Base-by-base conservation (phyloP, 2,888 invertebrate genomes). In the Epistrophe eligans region DNA sequence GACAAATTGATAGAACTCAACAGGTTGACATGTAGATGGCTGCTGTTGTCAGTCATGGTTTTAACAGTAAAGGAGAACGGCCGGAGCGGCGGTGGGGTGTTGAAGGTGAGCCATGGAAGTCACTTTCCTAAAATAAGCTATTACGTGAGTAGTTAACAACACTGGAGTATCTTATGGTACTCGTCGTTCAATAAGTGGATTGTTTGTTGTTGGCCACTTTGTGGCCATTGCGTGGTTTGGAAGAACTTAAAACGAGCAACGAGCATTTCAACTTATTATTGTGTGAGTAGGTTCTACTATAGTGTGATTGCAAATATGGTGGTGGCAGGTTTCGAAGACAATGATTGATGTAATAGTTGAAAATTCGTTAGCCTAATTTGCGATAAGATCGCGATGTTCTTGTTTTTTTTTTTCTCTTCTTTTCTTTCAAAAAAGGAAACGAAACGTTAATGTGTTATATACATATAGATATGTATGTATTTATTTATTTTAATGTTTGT, bases 1-100 rank as follows among this genome's bases (percentile, higher is more conserved):
- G 60, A 81, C 62, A 81, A 81, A 81, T 81, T 76, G 74, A 70
- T 81, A 81, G 70, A 70, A 74, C 55, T 67, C 80, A 81, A 81
- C 74, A 76, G 74, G 74, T 76, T 76, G 80, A 43, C 67, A 60
- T 60, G 80, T 77, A 66, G 66, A 66, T 77, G 64, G 66, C 66
- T 28, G 73, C 66, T 67, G 58, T 79, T 58, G 79, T 66, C 66
- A 38, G 55, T 66, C 17, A 43, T 40, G 40, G 5, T 32, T 38
- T 43, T 4, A 60, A 45, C 52, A 52, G 17, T 52, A 60, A 60
- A 62, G 60, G 60, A 28, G 70, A 8, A 24, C n/a, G 28, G 28
- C 15, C 55, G 15, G 15, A n/a, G 4, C 15, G 28, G 9, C 32
- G 9, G 7, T 28, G 32, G 17, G 5, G 13, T 1, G 38, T 8